Evolutionary conservation across 1,140 invertebrate genomes (phyloP).

Genomic region (Trichogramma pretiosum): DNA sequence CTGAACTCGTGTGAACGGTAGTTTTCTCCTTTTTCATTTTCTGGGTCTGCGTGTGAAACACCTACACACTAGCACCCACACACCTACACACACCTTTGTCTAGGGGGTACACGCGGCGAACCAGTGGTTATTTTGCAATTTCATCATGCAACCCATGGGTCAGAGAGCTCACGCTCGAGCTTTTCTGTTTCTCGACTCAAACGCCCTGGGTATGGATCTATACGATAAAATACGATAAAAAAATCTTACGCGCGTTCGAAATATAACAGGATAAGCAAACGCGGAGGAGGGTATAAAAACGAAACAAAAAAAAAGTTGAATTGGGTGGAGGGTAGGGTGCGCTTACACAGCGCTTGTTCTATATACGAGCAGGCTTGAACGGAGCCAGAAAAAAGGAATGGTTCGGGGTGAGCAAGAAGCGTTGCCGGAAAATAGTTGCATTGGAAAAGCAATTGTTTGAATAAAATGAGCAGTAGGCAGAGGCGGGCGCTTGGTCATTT

Average conservation of each 20-base stretch:
- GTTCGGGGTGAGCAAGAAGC: slow-evolving; percentile 2
- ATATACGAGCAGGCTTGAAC: slow-evolving; percentile 10
- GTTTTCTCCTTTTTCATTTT: slow-evolving; percentile 8
- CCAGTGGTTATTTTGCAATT: slow-evolving; percentile 25
- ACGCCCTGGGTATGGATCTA: too few relatives aligned
- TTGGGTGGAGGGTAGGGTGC: neutral
- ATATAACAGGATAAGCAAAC: slow-evolving; percentile 3
- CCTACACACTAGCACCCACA: too few relatives aligned
- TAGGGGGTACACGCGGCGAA: neutral
- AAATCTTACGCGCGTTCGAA: neutral
- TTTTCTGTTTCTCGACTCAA: too few relatives aligned
- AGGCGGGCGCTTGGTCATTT: neutral
- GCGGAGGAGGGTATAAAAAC: neutral
- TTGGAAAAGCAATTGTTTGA: slow-evolving; percentile 29
- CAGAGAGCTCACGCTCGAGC: too few relatives aligned
- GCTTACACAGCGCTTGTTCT: too few relatives aligned
- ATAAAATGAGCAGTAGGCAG: slow-evolving; percentile 23
- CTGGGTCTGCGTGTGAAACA: too few relatives aligned
- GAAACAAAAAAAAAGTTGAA: neutral
- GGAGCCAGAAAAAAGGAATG: slow-evolving; percentile 1
- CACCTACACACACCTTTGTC: too few relatives aligned
- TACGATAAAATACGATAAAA: too few relatives aligned
- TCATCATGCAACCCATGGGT: too few relatives aligned
- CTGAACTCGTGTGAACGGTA: too few relatives aligned
- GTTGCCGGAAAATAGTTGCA: slow-evolving; percentile 20